phyloP scores from a whole-genome alignment of 2,888 invertebrate species.

The Archips crataeganus region DNA sequence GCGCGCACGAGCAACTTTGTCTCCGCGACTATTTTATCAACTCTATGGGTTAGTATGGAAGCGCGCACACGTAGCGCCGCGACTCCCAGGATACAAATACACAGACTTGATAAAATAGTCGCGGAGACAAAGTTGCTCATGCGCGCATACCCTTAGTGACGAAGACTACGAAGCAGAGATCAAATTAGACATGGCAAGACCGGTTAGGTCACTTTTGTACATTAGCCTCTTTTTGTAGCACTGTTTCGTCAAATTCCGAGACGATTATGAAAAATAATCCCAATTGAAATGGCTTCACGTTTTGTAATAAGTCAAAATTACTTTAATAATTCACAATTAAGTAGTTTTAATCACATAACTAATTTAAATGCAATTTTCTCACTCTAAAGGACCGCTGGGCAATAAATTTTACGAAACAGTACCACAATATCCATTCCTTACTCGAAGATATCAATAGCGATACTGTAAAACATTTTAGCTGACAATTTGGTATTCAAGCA shows the following conservation, averaged over 20 bases:
- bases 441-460: constrained; percentile 58
- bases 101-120: too few species aligned
- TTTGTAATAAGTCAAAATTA: background rate
- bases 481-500: constrained; percentile 63
- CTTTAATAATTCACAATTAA: background rate
- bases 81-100: too few species aligned
- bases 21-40: too few species aligned
- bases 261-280: constrained; percentile 24
- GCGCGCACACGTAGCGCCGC: too few species aligned
- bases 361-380: constrained; percentile 42
- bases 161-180: constrained; percentile 79
- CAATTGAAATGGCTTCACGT: background rate
- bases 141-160: too few species aligned
- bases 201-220: constrained; percentile 73
- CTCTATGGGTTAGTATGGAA: too few species aligned
- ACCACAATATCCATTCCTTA: constrained; percentile 57
- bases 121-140: too few species aligned
- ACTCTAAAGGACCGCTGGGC: constrained; percentile 9
- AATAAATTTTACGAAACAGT: constrained; percentile 68
- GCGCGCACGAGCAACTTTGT: too few species aligned
- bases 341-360: constrained; percentile 52
- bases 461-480: constrained; percentile 62
- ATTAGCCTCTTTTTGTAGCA: constrained; percentile 74
- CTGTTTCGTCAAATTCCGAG: constrained; percentile 67
- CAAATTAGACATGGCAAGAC: constrained; percentile 80